Evolutionary conservation across 2,888 invertebrate genomes (phyloP).

Genomic region (Esperia sulphurella): DNA sequence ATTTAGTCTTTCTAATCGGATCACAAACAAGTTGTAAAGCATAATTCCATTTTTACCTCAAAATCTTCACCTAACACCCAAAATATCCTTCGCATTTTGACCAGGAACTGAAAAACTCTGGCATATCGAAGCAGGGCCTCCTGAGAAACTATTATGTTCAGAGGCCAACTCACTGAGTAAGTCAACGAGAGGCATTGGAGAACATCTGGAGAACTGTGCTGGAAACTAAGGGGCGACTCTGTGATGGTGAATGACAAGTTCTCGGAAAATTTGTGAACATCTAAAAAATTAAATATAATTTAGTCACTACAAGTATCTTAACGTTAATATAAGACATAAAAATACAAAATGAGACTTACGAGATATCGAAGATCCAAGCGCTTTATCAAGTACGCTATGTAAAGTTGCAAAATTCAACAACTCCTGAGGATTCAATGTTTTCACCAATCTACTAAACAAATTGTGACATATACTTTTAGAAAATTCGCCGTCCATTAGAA

Average conservation of each 20-base stretch:
- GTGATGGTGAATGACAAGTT: constrained; percentile 82
- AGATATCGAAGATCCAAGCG: constrained; percentile 83
- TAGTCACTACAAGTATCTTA: background rate
- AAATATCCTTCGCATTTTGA: constrained; percentile 87
- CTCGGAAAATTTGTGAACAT: constrained; percentile 79
- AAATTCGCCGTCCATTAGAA: constrained; percentile 89
- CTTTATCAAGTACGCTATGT: constrained; percentile 84
- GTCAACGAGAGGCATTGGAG: constrained; percentile 83
- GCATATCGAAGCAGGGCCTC: constrained; percentile 85
- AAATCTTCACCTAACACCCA: constrained; percentile 87
- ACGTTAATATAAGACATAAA: background rate
- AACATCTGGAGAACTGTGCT: constrained; percentile 82
- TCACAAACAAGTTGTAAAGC: background rate
- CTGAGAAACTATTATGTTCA: constrained; percentile 86
- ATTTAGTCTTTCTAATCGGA: background rate
- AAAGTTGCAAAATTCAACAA: constrained; percentile 84
- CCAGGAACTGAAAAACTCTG: constrained; percentile 86
- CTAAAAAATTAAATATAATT: constrained; percentile 37
- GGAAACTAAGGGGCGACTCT: constrained; percentile 80
- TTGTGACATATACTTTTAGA: constrained; percentile 85
- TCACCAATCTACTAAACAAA: constrained; percentile 82
- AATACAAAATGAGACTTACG: constrained; percentile 52
- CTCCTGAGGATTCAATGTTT: constrained; percentile 82
- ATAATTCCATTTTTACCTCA: constrained; percentile 48
- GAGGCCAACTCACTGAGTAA: constrained; percentile 87